These are phyloP conservation scores for Lochmaea capreae DNA, from an alignment of 2,888 invertebrate species.

Conservation along the genomic window DNA sequence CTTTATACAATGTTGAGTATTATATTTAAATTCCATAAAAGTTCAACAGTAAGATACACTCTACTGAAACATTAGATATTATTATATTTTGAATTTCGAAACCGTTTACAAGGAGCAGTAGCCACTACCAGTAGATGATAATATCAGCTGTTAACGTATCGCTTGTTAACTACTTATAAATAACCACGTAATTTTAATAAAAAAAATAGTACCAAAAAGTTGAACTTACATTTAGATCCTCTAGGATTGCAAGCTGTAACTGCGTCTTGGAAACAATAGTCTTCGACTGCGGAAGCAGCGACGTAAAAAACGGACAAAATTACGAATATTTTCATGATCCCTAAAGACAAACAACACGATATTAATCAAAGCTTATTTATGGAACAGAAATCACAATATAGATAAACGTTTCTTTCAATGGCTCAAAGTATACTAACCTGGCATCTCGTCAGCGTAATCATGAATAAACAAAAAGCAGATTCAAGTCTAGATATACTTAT, in stretches of 20 bases:
- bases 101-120: background rate
- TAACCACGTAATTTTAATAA: background rate
- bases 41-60: no score
- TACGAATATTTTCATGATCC: conserved; percentile 72
- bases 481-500: conserved; percentile 27
- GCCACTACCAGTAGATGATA: background rate
- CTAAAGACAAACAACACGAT: conserved; percentile 56
- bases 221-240: conserved; percentile 59
- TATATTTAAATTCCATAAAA: no score
- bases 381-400: background rate
- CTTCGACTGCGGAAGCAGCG: conserved; percentile 59
- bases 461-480: conserved; percentile 54
- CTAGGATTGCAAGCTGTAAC: conserved; percentile 69
- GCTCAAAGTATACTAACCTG: conserved; percentile 56
- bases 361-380: conserved; percentile 35
- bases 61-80: no score
- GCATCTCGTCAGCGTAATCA: conserved; percentile 67
- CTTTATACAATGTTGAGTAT: background rate
- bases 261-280: conserved; percentile 73
- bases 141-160: conserved; percentile 10
- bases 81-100: background rate
- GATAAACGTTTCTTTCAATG: background rate
- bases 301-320: conserved; percentile 66
- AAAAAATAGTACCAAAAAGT: conserved; percentile 28
- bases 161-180: background rate